Percentiles rank a stretch among this genome's conserved stretches.
Conservation (phyloP, 1,140 invertebrate genomes). For the silkworm (Bombyx mori) region DNA sequence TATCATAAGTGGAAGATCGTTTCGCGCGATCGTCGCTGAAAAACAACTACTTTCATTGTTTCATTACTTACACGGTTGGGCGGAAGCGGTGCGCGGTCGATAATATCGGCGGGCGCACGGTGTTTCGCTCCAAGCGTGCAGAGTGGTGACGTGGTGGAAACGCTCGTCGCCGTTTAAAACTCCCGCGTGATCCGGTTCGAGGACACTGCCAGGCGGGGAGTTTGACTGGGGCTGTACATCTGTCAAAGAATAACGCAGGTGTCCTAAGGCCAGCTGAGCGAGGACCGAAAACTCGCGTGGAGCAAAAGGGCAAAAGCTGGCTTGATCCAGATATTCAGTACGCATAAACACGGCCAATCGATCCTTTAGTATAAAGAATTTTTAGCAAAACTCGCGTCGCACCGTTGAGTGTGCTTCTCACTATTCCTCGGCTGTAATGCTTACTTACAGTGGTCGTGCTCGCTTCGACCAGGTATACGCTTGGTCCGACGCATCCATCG, state of each 20-base stretch:
- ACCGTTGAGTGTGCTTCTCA: too few relatives aligned
- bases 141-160: conserved; percentile 15
- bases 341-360: too few relatives aligned
- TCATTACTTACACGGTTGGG: conserved; percentile 78
- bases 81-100: conserved; percentile 68
- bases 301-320: conserved; percentile 11
- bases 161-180: conserved; percentile 10
- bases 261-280: conserved; percentile 16
- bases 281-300: conserved; percentile 15
- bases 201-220: conserved; percentile 16
- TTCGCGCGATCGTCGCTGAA: conserved; percentile 19
- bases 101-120: conserved; percentile 33
- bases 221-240: conserved; percentile 17
- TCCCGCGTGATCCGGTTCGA: conserved; percentile 14
- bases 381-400: too few relatives aligned
- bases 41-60: conserved; percentile 79
- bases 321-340: too few relatives aligned
- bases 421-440: too few relatives aligned
- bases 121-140: conserved; percentile 31
- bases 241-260: conserved; percentile 17
- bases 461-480: too few relatives aligned
- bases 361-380: too few relatives aligned
- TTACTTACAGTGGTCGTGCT: too few relatives aligned
- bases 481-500: too few relatives aligned
- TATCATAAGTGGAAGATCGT: conserved; percentile 25